A percentile compares a stretch with the other conserved stretches of the same genome.
Conservation (phyloP, 2,888 invertebrate species). For the Ceraclea dissimilis region DNA sequence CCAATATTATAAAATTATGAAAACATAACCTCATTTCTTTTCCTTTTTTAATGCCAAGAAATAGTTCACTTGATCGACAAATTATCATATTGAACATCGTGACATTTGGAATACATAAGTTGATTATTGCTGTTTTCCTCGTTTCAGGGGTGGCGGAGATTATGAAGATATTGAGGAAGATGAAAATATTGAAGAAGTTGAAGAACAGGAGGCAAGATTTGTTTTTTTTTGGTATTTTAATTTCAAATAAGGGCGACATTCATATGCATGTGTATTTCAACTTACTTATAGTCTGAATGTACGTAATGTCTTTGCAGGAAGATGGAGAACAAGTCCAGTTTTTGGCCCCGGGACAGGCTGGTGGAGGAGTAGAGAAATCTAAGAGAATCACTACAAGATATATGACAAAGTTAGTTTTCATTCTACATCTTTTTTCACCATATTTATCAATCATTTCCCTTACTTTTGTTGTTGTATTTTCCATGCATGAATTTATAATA, state of each 20-base stretch:
- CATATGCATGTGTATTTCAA: too few species aligned
- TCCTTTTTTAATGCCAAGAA: background rate
- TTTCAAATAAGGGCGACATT: too few species aligned
- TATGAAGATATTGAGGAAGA: constrained; percentile 88
- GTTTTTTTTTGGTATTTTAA: too few species aligned
- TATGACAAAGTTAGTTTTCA: constrained; percentile 82
- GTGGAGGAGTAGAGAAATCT: constrained; percentile 74
- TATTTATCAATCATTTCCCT: constrained; percentile 28
- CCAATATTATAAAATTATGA: background rate
- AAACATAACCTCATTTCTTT: background rate
- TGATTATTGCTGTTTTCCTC: too few species aligned
- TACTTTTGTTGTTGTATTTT: constrained; percentile 5
- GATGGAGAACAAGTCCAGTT: constrained; percentile 83
- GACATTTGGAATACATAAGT: too few species aligned
- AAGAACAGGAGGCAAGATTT: constrained; percentile 60
- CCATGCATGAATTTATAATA: background rate
- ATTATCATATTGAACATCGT: too few species aligned
- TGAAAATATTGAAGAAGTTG: constrained; percentile 79
- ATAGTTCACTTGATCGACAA: background rate
- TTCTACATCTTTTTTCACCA: too few species aligned
- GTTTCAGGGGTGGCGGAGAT: constrained; percentile 64
- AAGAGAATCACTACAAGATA: constrained; percentile 95
- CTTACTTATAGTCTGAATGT: too few species aligned
- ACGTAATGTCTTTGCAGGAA: constrained; percentile 40
- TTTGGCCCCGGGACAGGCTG: constrained; percentile 69